Conservation (phyloP, 2,797 vertebrate genomes). For the Oreochromis mossambicus region DNA sequence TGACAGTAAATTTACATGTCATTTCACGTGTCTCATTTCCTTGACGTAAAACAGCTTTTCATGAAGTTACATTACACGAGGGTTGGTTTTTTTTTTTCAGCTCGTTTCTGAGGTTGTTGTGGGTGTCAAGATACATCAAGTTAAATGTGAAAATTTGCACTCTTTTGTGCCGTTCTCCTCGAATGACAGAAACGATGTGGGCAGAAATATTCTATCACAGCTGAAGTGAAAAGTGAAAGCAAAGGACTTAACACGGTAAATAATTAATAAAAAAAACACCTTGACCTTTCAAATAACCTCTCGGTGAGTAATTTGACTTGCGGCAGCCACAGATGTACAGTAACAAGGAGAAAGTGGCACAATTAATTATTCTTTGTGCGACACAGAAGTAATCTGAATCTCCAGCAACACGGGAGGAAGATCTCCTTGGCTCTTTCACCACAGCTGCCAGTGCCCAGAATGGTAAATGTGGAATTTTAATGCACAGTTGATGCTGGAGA, state of each 20-base stretch:
- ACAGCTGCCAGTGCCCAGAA: constrained; percentile 72
- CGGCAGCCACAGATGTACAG: constrained; percentile 27
- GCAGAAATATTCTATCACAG: constrained; percentile 29
- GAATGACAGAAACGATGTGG: constrained; percentile 39
- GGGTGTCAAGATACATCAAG: constrained; percentile 16
- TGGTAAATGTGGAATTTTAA: constrained; percentile 78
- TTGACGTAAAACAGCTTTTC: constrained; percentile 30
- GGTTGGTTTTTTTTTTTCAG: not conserved
- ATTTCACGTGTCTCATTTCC: constrained; percentile 49
- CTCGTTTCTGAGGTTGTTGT: not conserved
- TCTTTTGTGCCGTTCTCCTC: constrained; percentile 5
- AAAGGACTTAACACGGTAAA: constrained; percentile 29
- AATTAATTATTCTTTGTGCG: constrained; percentile 78
- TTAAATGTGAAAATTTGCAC: constrained; percentile 16
- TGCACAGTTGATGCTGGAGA: constrained; percentile 77
- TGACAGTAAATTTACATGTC: constrained; percentile 61
- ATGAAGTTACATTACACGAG: not conserved
- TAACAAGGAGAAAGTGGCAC: constrained; percentile 65
- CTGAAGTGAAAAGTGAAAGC: constrained; percentile 23
- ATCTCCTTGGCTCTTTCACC: constrained; percentile 71
- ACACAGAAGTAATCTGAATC: constrained; percentile 70
- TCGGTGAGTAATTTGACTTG: constrained; percentile 60
- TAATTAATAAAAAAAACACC: constrained; percentile 22
- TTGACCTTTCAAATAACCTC: constrained; percentile 65
- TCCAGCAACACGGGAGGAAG: constrained; percentile 58